Base-by-base conservation (phyloP, 1,140 invertebrate genomes). In the Ceratosolen solmsi region DNA sequence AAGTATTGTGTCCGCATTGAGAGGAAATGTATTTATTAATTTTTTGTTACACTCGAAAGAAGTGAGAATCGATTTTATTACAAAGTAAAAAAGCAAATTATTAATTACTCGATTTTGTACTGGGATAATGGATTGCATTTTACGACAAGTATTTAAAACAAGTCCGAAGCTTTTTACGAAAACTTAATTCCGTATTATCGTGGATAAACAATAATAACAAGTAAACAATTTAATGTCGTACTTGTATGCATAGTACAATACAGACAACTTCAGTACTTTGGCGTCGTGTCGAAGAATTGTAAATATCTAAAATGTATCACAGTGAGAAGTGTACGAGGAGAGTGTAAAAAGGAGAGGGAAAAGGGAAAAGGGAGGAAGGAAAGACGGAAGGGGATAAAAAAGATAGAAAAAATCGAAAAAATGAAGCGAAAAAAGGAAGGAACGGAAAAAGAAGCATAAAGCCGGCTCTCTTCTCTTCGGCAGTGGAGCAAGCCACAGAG, bases 401-500 rank as follows among this genome's bases (percentile, higher is more conserved):
- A n/a, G n/a, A 33, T 46, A 38, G n/a, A 68, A 68, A 68, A 38
- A 58, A 5, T 75, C 41, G 58, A 38, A 25, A 30, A 33, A 70
- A 54, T 38, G 77, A 58, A 63, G 49, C 73, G 68, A 84, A 33
- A 15, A 33, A 49, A 49, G 46, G 38, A 63, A 78, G 27, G 46
- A 36, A 68, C 60, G 38, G 65, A 54, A 75, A 75, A 54, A 75
- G 58, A 75, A 75, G 33, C 54, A 75, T 60, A 58, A 60, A 75
- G 54, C 13, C 76, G 60, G 25, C 8, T 36, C 46, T 27, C 46
- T 68, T 73, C 79, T 71, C 70, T 74, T 51, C 36, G 74, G 80
- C 76, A 81, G 81, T 82, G 84, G 49, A 80, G 70, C 72, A 72
- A 74, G 82, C 79, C 78, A 25, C 83, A 75, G 56, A 68, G 65